Percentiles rank a stretch among this genome's conserved stretches.
phyloP scores from a whole-genome alignment of 2,888 invertebrate genomes.

The Pachymerium ferrugineum region DNA sequence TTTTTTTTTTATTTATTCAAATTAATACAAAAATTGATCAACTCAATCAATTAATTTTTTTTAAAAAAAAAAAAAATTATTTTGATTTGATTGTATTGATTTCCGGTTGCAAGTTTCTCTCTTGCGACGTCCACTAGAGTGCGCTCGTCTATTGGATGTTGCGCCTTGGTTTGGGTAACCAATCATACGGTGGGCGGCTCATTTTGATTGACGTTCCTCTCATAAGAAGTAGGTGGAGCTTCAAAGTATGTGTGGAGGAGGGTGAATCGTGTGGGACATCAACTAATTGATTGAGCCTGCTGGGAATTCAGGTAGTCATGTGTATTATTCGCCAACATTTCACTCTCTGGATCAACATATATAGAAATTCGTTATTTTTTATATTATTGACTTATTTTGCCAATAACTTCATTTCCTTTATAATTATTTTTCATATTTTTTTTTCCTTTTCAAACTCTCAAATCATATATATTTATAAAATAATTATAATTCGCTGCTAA shows the following conservation, averaged over 20 bases:
- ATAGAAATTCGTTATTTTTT: background rate
- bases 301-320: conserved; percentile 27
- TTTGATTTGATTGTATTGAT: no score
- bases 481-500: no score
- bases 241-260: background rate
- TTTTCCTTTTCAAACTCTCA: no score
- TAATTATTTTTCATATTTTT: no score
- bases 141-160: conserved; percentile 7
- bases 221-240: conserved; percentile 22
- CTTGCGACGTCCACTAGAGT: conserved; percentile 22
- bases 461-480: no score
- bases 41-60: no score
- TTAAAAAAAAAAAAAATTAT: conserved; percentile 9
- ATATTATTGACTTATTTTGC: no score
- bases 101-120: conserved; percentile 6
- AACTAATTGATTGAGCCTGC: conserved; percentile 27
- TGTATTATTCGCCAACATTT: conserved; percentile 23
- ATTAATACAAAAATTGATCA: no score
- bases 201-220: conserved; percentile 9
- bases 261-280: background rate
- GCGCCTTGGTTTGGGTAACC: conserved; percentile 5
- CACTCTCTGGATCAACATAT: background rate
- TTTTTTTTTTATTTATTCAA: no score
- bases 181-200: conserved; percentile 19
- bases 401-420: no score